A percentile compares a stretch with the other conserved stretches of the same genome.
Evolutionary conservation across 2,113 vertebrate species (phyloP).

Genomic region (Meriones unguiculatus): DNA sequence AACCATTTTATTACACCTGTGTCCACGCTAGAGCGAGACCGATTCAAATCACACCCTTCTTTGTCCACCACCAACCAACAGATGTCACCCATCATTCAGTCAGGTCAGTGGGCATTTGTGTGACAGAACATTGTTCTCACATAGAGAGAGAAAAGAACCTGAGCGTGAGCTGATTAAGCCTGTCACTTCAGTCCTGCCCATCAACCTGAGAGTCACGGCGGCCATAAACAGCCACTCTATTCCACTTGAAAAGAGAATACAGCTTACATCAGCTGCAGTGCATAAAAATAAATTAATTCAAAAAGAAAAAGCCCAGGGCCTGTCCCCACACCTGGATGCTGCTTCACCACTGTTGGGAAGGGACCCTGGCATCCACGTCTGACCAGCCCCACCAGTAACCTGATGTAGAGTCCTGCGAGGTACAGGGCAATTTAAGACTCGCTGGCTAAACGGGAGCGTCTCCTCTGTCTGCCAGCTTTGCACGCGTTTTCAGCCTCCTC

Average conservation of each 20-base stretch:
- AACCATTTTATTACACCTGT: conserved; percentile 99
- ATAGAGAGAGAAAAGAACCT: fast-evolving
- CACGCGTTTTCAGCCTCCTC: neutral
- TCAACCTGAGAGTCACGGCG: neutral
- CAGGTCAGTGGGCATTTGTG: conserved; percentile 88
- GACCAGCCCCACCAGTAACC: neutral
- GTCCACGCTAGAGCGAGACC: conserved; percentile 95
- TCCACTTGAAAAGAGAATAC: conserved; percentile 6
- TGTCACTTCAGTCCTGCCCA: neutral
- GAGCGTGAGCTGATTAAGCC: neutral
- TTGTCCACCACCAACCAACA: conserved; percentile 94
- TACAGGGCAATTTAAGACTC: neutral
- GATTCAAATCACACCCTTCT: conserved; percentile 97
- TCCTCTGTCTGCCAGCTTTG: neutral
- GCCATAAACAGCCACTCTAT: neutral
- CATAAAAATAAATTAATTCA: neutral
- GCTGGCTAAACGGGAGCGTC: neutral
- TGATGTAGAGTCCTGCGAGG: neutral
- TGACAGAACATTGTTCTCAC: neutral
- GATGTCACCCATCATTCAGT: conserved; percentile 96
- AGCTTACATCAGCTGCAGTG: neutral
- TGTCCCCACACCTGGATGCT: neutral
- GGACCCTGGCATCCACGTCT: neutral
- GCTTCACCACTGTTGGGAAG: neutral
- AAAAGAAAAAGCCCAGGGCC: neutral